Evolutionary conservation across 1,140 invertebrate species (phyloP).

Genomic region (Odontomachus brunneus): DNA sequence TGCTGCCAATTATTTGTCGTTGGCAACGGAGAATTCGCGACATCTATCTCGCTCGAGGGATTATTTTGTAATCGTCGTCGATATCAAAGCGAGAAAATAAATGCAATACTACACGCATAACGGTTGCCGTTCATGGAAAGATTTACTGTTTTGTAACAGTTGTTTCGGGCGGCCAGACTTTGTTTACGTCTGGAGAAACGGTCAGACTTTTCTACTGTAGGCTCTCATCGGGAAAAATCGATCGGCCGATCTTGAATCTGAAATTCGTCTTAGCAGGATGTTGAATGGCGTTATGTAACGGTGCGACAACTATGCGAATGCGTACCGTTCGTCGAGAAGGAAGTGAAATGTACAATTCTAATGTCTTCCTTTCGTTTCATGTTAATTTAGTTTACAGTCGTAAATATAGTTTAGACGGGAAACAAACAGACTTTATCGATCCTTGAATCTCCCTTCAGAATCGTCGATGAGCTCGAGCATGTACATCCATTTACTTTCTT

Average conservation of each 20-base stretch:
- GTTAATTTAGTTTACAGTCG: conserved; percentile 42
- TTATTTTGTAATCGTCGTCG: not conserved
- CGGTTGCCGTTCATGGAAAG: not conserved
- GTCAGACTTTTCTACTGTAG: not conserved
- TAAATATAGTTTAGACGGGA: conserved; percentile 13
- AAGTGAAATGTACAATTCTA: conserved; percentile 60
- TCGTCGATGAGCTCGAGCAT: not conserved
- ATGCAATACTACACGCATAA: not conserved
- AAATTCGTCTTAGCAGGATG: conserved; percentile 51
- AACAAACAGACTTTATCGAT: not conserved
- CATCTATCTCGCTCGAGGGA: not conserved
- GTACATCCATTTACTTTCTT: not conserved
- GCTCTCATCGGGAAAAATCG: conserved; percentile 46
- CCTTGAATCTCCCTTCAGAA: not conserved
- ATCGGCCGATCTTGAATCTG: conserved; percentile 60
- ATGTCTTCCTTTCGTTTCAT: conserved; percentile 48
- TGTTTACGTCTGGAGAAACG: conserved; percentile 54
- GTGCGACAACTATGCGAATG: conserved; percentile 47
- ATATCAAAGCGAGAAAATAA: not conserved
- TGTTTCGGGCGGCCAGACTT: conserved; percentile 4
- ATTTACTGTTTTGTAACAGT: not conserved
- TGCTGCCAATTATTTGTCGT: not conserved
- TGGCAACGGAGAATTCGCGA: not conserved
- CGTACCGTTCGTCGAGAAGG: conserved; percentile 30
- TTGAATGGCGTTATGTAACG: conserved; percentile 61